These are phyloP conservation scores for Callipepla californica DNA, from an alignment of 2,113 vertebrate species.

Conservation along the genomic window DNA sequence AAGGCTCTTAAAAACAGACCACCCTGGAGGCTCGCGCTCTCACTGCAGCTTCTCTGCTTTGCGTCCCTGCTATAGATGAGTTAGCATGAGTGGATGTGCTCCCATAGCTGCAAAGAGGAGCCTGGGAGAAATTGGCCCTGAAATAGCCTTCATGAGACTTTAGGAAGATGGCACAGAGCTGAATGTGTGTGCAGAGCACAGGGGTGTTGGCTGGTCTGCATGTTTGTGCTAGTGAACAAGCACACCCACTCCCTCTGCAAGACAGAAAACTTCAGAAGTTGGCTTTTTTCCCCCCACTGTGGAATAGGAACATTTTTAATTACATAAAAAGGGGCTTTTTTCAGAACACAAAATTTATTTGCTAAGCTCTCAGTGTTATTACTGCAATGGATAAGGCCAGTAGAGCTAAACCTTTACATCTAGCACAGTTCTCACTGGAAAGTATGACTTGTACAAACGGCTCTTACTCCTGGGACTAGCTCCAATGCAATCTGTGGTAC, in stretches of 20 bases:
- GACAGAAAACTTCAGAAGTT: constrained; percentile 1
- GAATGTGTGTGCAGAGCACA: background rate
- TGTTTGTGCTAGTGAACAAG: background rate
- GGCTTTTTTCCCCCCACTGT: background rate
- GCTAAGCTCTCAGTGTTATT: background rate
- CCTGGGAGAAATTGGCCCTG: background rate
- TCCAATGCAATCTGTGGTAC: background rate
- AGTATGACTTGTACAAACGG: background rate
- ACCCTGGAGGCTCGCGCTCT: background rate
- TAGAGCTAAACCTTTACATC: background rate
- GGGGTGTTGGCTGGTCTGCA: background rate
- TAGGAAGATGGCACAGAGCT: background rate
- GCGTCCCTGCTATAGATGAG: background rate
- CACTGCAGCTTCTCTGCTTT: background rate
- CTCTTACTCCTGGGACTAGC: background rate
- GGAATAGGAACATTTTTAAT: background rate
- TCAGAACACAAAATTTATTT: background rate
- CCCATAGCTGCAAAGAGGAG: background rate
- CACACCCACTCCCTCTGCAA: background rate
- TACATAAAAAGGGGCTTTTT: background rate
- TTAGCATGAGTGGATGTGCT: background rate
- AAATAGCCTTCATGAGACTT: background rate
- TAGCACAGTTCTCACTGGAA: background rate
- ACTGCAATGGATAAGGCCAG: background rate
- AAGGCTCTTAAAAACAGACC: accelerated